Evolutionary conservation across 2,113 vertebrate species (phyloP).

Genomic region (Tragelaphus scriptus): DNA sequence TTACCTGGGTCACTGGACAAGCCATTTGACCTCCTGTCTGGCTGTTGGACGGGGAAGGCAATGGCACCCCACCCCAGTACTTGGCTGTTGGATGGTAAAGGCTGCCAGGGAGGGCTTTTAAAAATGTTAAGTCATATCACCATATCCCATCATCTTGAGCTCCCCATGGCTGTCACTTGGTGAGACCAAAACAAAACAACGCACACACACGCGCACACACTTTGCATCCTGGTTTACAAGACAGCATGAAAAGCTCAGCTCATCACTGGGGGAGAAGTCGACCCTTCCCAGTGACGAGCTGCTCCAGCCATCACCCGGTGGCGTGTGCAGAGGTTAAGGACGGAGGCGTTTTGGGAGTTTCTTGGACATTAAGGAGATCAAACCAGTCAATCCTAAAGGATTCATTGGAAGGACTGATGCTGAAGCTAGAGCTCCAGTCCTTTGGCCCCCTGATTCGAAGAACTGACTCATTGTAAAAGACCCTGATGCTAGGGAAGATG

Average conservation of each 20-base stretch:
- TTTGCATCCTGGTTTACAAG: neutral
- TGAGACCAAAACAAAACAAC: neutral
- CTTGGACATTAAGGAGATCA: neutral
- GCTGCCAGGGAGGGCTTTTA: neutral
- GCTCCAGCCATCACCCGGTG: rapidly evolving
- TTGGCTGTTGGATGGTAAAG: neutral
- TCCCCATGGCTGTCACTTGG: rapidly evolving
- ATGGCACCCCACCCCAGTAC: too few relatives aligned
- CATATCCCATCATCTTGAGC: neutral
- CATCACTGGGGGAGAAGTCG: neutral
- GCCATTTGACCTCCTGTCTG: neutral
- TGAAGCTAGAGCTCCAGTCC: neutral
- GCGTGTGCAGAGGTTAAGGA: rapidly evolving
- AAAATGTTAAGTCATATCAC: too few relatives aligned
- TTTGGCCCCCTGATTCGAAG: neutral
- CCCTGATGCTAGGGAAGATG: neutral
- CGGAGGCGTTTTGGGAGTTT: rapidly evolving
- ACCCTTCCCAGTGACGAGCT: rapidly evolving
- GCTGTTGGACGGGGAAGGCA: too few relatives aligned
- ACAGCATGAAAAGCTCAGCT: neutral
- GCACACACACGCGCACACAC: rapidly evolving
- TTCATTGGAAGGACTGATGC: neutral
- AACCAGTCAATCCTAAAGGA: neutral
- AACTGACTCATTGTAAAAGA: neutral
- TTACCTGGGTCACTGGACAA: neutral